Percentiles rank a stretch among this genome's conserved stretches.
phyloP scores from a whole-genome alignment of 2,113 vertebrate genomes.

The Girardinichthys multiradiatus region DNA sequence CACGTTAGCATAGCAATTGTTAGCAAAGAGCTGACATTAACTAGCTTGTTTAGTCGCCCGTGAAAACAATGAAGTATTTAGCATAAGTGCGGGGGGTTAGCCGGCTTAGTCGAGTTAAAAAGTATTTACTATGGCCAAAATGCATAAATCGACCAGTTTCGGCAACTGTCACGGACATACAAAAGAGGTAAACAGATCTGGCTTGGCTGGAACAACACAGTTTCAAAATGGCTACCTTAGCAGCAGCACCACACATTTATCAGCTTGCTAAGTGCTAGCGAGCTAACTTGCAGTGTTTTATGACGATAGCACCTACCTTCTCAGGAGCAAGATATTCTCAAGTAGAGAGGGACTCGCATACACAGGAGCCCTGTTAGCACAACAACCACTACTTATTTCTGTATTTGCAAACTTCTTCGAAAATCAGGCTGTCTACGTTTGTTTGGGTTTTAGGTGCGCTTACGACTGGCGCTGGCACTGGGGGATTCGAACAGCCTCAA shows the following conservation, averaged over 20 bases:
- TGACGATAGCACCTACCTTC: slow-evolving; percentile 42
- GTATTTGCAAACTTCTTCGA: slow-evolving; percentile 15
- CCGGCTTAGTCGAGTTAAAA: neutral
- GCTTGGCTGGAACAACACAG: slow-evolving; percentile 78
- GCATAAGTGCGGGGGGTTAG: neutral
- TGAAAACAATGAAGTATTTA: slow-evolving; percentile 7
- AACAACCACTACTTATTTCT: slow-evolving; percentile 1
- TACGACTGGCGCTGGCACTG: slow-evolving; percentile 70
- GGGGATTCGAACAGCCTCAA: slow-evolving; percentile 64
- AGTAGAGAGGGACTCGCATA: neutral
- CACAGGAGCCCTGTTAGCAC: neutral
- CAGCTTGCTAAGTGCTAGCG: slow-evolving; percentile 70
- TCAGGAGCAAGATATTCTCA: slow-evolving; percentile 5
- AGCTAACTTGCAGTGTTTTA: slow-evolving; percentile 71
- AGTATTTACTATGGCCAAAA: neutral
- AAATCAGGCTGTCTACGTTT: slow-evolving; percentile 59
- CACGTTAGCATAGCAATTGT: slow-evolving; percentile 57
- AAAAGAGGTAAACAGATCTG: slow-evolving; percentile 76
- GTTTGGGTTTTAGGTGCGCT: slow-evolving; percentile 78
- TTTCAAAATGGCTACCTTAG: slow-evolving; percentile 85
- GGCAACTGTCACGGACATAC: slow-evolving; percentile 46
- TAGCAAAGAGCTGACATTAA: slow-evolving; percentile 62
- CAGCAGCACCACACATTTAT: slow-evolving; percentile 78
- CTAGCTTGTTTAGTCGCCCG: slow-evolving; percentile 35
- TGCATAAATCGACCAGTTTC: neutral